Evolutionary conservation across 2,888 invertebrate species (phyloP), one percentile per base, ranked within the genome.

Genomic region (Dyspetes luteomarginatus): DNA sequence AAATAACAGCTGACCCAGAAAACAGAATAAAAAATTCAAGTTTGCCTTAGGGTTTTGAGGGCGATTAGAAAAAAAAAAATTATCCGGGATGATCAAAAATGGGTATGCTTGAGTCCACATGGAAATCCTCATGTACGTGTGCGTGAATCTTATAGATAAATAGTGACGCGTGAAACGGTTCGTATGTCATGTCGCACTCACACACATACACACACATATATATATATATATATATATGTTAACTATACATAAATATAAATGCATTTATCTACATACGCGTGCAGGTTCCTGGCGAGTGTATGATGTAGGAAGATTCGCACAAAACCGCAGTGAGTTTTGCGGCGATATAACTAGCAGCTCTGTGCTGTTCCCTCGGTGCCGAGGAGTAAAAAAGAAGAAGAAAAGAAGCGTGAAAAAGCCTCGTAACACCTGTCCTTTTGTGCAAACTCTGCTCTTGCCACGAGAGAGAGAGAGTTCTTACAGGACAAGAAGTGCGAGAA

Each of bases 361-460:
- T 65, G 60, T 68, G 64, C 7, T 12, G 36, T 36, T 36, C 17
- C 17, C 17, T 4, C 0, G 48, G 48, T 48, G 36, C 48, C 17
- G 17, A n/a, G 17, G 17, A 45, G 65, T 26, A 73, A 68, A 52
- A 43, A 43, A n/a, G 22, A 36, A 22, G 41, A 67, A 41, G 5
- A 52, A 24, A 50, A 55, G 17, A 41, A 65, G 74, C 74, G 71
- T 65, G 69, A 75, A 74, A 78, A 48, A 65, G 69, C 69, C 50
- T 58, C 73, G 68, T 74, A 71, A 71, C 79, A 75, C 79, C 75
- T 75, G 79, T 69, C 58, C 71, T 75, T 75, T 79, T 79, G 71
- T 75, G 64, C 41, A 56, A 69, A 56, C 30, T 26, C 48, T 69
- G 9, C 68, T 68, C 55, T 68, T 24, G 26, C 68, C n/a, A 36